phyloP scores from a whole-genome alignment of 2,888 invertebrate genomes.

The Unio pictorum region DNA sequence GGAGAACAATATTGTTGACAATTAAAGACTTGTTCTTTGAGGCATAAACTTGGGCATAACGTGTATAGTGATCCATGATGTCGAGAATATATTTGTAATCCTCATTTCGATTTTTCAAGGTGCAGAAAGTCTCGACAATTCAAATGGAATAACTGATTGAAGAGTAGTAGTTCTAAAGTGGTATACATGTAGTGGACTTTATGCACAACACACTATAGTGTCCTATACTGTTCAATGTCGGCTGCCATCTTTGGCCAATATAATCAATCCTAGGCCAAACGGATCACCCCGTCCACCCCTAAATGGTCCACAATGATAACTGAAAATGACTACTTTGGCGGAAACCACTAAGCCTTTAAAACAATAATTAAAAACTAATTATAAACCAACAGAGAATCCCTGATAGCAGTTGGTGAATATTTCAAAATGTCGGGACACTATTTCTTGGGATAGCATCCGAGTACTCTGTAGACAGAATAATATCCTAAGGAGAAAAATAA shows the following conservation, averaged over 20 bases:
- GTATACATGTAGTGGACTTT: constrained; percentile 11
- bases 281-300: constrained; percentile 19
- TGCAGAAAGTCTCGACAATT: constrained; percentile 27
- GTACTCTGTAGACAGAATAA: no score
- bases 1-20: background rate
- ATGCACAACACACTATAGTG: constrained; percentile 16
- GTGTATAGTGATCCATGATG: constrained; percentile 23
- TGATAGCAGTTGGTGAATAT: no score
- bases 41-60: constrained; percentile 22
- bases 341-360: no score
- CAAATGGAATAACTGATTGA: constrained; percentile 22
- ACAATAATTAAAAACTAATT: no score
- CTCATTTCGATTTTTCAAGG: constrained; percentile 20
- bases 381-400: no score
- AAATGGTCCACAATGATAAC: constrained; percentile 20
- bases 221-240: constrained; percentile 20
- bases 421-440: no score
- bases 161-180: constrained; percentile 13
- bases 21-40: constrained; percentile 20
- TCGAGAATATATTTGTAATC: constrained; percentile 27
- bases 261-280: constrained; percentile 23
- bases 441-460: no score
- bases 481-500: no score
- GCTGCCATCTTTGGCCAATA: constrained; percentile 32
- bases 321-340: no score